Conservation (phyloP, 2,113 vertebrate genomes). For the Anhinga rufa region DNA sequence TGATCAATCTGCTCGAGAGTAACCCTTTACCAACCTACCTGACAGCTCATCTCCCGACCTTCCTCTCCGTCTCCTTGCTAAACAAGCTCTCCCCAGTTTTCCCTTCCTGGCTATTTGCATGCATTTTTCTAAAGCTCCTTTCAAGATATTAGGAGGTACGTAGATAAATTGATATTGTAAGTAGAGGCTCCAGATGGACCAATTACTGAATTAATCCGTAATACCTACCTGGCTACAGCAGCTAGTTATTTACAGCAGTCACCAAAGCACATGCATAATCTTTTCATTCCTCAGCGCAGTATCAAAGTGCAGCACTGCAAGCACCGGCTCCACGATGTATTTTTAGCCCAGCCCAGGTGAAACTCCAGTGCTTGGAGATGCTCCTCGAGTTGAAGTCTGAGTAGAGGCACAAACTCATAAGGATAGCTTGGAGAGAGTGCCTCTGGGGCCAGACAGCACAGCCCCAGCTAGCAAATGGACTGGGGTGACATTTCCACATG, state of each 20-base stretch:
- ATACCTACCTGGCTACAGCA: constrained; percentile 9
- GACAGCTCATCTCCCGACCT: background rate
- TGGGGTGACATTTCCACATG: accelerated
- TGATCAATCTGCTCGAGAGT: background rate
- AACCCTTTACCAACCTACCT: background rate
- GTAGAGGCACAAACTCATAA: background rate
- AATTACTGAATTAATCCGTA: constrained; percentile 41
- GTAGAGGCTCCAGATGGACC: constrained; percentile 25
- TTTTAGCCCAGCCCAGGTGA: background rate
- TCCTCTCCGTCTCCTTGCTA: background rate
- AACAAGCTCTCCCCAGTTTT: background rate
- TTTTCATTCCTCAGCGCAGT: background rate
- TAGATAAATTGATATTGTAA: background rate
- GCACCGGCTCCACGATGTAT: background rate
- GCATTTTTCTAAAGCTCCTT: background rate
- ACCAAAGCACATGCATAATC: background rate
- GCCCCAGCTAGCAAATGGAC: background rate
- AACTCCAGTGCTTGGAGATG: background rate
- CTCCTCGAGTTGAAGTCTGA: background rate
- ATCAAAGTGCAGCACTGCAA: background rate
- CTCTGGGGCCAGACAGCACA: background rate
- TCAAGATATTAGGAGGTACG: background rate
- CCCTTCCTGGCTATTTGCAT: background rate
- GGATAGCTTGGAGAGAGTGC: accelerated
- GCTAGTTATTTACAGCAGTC: constrained; percentile 18